Evolutionary conservation across 2,888 invertebrate genomes (phyloP), one percentile per base, ranked within the genome.

Genomic region (Caenorhabditis wallacei): DNA sequence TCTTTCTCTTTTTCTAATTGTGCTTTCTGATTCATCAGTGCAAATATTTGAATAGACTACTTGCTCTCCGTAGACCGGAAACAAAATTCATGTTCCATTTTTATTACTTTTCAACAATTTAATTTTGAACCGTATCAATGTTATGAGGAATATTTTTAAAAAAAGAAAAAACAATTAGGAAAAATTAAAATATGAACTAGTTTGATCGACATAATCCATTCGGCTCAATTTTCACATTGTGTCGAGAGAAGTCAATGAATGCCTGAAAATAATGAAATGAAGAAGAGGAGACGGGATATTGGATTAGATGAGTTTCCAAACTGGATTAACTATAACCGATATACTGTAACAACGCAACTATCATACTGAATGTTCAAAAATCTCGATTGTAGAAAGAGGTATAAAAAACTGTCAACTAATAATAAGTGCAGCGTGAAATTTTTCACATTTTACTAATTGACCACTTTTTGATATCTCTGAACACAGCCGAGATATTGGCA

Each of bases 191-290:
- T 20, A 26, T 40, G 10, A 40, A 20, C 48, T 69, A 80, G 26
- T 66, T 70, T 2, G 61, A 69, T 64, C 64, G 54, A 24, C 61
- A 53, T 0, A 76, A 24, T 56, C 75, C 76, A 35, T 78, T 76
- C 26, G 61, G 53, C 54, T 75, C 82, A 46, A 64, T 78, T 51
- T 68, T 63, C 56, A 74, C 24, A 35, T 79, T 76, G 57, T 79
- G 79, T 2, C 83, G 74, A 2, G 83, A 83, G 40, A 83, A 83
- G 54, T 83, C 83, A 66, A 83, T 76, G 63, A 83, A 83, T 4
- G 83, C 83, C 83, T 83, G 64, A 30, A 82, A 76, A 16, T 16
- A 20, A 8, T 53, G 4, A 16, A 24, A 24, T 53, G 1, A 53
- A 16, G 16, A n/a, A 2, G 18, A n/a, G n/a, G 16, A 46, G n/a